phyloP scores from a whole-genome alignment of 2,113 vertebrate species.

The Burhinus bistriatus region DNA sequence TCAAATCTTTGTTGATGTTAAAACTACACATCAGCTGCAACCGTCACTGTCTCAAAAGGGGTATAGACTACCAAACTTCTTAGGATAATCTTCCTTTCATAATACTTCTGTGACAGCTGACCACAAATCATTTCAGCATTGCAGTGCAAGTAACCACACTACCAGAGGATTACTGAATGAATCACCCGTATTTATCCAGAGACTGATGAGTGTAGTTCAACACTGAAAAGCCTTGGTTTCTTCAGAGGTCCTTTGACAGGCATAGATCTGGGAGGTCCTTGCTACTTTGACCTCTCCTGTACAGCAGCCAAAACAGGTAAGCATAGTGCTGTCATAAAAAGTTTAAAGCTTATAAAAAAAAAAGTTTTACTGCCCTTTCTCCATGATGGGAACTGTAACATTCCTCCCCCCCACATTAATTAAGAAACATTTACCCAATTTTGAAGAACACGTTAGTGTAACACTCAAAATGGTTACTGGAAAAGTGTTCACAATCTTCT shows the following conservation, averaged over 20 bases:
- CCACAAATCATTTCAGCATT: fast-evolving
- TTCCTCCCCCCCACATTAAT: fast-evolving
- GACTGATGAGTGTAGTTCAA: not conserved
- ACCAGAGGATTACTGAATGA: not conserved
- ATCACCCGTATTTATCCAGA: not conserved
- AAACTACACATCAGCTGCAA: not conserved
- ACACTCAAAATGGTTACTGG: not conserved
- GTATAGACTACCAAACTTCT: not conserved
- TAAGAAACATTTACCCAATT: not conserved
- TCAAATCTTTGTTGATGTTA: not conserved
- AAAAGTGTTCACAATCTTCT: not conserved
- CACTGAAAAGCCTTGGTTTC: not conserved
- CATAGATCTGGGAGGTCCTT: not conserved
- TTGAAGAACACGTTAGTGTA: not conserved
- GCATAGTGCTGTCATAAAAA: not conserved
- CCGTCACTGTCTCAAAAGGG: not conserved
- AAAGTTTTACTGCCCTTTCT: not conserved
- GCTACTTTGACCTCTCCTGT: not conserved
- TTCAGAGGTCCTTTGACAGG: not conserved
- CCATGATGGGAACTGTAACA: not conserved
- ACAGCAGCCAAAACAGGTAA: not conserved
- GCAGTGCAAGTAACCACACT: not conserved
- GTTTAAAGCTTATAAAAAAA: not conserved
- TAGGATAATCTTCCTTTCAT: not conserved
- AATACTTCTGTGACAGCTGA: not conserved